A percentile compares a stretch with the other conserved stretches of the same genome.
Evolutionary conservation across 2,113 vertebrate species (phyloP).

Genomic region (Todiramphus chloris): DNA sequence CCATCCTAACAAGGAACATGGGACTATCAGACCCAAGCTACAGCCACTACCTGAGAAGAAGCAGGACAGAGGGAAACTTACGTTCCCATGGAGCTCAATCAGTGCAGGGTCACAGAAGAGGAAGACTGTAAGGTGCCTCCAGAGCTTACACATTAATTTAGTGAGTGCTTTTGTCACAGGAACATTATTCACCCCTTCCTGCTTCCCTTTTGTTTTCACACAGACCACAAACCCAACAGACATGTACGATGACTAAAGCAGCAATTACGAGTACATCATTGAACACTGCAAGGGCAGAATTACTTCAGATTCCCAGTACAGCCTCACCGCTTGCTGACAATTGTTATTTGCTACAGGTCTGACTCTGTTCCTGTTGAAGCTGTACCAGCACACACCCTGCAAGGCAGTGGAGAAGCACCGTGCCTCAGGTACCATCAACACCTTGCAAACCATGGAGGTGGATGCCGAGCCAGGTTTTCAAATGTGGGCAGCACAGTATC

Average conservation of each 20-base stretch:
- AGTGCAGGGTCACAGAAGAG: neutral
- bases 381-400: neutral
- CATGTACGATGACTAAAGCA: neutral
- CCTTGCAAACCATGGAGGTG: neutral
- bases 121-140: neutral
- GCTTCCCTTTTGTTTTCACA: neutral
- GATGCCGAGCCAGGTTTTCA: neutral
- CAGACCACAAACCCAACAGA: neutral
- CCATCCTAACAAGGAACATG: neutral
- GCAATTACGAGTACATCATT: accelerated
- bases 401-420: neutral
- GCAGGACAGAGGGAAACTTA: neutral
- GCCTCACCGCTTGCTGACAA: neutral
- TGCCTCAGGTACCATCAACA: neutral
- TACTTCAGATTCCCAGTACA: accelerated
- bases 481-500: neutral
- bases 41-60: neutral
- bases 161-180: neutral
- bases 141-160: neutral
- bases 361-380: neutral
- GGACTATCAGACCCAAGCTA: neutral
- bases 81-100: neutral
- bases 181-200: neutral
- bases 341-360: neutral
- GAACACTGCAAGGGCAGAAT: neutral